A percentile compares a stretch with the other conserved stretches of the same genome.
phyloP scores from a whole-genome alignment of 2,113 vertebrate genomes.

The Perognathus longimembris region DNA sequence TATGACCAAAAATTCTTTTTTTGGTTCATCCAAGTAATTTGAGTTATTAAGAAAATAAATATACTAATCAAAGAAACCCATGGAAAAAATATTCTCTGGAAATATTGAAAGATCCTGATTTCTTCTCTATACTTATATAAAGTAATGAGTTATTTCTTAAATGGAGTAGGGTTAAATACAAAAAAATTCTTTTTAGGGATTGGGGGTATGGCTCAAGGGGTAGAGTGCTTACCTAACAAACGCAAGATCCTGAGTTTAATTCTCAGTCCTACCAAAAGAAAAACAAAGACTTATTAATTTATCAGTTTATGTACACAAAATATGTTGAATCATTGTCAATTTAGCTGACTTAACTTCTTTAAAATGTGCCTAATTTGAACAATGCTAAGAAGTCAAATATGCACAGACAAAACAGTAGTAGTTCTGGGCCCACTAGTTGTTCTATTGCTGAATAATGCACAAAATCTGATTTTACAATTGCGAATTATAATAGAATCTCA shows the following conservation, averaged over 20 bases:
- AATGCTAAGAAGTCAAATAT: conserved; percentile 13
- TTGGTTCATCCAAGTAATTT: too few species aligned
- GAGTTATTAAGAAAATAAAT: too few species aligned
- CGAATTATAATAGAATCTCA: conserved; percentile 47
- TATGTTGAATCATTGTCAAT: neutral
- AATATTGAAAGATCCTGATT: too few species aligned
- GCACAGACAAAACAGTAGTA: neutral
- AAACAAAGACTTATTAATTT: neutral
- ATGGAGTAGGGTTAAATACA: too few species aligned
- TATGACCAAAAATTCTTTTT: conserved; percentile 42
- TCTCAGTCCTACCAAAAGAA: too few species aligned
- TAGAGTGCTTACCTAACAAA: too few species aligned
- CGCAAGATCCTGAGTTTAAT: too few species aligned
- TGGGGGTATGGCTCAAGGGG: too few species aligned
- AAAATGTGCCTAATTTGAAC: conserved; percentile 15
- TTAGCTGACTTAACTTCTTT: conserved; percentile 42
- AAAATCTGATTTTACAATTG: conserved; percentile 4
- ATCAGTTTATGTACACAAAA: neutral
- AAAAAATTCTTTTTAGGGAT: conserved; percentile 17
- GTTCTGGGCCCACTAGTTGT: neutral
- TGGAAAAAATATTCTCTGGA: too few species aligned
- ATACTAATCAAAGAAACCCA: too few species aligned
- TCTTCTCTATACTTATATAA: too few species aligned
- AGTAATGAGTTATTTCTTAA: too few species aligned
- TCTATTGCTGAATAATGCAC: neutral